Conservation (phyloP, 2,888 invertebrate genomes). For the Conops quadrifasciatus region DNA sequence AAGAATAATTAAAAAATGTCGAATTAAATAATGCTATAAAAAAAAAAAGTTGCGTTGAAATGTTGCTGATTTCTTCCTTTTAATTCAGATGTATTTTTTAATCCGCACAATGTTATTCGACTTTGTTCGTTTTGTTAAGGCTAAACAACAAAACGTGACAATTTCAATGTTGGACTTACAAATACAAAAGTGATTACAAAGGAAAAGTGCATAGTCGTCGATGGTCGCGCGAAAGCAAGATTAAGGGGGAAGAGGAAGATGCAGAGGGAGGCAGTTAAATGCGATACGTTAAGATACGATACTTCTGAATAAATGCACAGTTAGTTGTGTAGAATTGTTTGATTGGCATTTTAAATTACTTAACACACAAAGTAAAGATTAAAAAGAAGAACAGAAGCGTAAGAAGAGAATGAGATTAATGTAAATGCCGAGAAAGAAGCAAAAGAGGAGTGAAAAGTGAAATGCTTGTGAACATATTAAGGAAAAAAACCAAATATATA, state of each 20-base stretch:
- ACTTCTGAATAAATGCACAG: neutral
- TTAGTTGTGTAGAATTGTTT: constrained; percentile 25
- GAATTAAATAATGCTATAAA: too few relatives aligned
- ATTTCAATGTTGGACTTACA: constrained; percentile 40
- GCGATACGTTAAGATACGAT: neutral
- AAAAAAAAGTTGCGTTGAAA: too few relatives aligned
- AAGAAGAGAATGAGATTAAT: constrained; percentile 7
- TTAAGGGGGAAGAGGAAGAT: neutral
- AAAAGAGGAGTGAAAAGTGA: neutral
- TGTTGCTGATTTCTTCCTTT: too few relatives aligned
- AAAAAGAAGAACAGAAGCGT: neutral
- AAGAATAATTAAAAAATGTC: too few relatives aligned
- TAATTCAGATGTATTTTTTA: too few relatives aligned
- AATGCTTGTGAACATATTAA: neutral
- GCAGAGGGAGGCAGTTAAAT: neutral
- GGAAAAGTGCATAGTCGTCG: too few relatives aligned
- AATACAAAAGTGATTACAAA: too few relatives aligned
- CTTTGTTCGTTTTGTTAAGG: constrained; percentile 9
- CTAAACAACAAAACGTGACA: constrained; percentile 38
- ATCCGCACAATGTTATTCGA: neutral
- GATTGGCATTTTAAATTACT: constrained; percentile 47
- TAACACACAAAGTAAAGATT: constrained; percentile 45
- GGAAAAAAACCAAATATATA: too few relatives aligned
- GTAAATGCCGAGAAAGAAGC: constrained; percentile 37
- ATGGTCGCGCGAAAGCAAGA: too few relatives aligned